Evolutionary conservation across 2,797 vertebrate genomes (phyloP), one percentile per base, ranked within the genome.

Genomic region (Zenarchopterus dispar): DNA sequence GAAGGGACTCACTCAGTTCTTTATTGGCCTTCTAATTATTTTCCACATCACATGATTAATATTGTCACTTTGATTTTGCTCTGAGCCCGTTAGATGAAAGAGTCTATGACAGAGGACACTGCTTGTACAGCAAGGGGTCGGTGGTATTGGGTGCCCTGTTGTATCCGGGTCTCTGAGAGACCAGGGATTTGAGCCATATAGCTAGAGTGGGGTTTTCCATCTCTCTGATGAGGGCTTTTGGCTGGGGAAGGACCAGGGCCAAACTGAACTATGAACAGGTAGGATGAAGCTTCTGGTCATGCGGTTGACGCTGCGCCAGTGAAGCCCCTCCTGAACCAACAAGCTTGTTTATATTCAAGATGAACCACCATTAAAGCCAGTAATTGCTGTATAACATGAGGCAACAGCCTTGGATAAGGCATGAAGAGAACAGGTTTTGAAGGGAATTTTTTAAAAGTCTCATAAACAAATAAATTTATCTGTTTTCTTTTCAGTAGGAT

Each of bases 241-340:
- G 31, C 58, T 87, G 75, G 79, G 74, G 26, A 44, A 2, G 39
- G 70, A 3, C 75, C 78, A 6, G 24, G 24, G 3, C 6, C 6
- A 42, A 57, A 73, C 75, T 82, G 80, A 71, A 77, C 66, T 78
- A 76, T 78, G 71, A 88, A 62, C 64, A 70, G 77, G 79, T 80
- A 84, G 77, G 79, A 70, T 82, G 70, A 89, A 91, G 86, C 90
- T 91, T 88, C 81, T 85, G 79, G 56, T 81, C 73, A 74, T 82
- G 84, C 78, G 85, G 84, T 75, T 67, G 61, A 73, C 50, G 26
- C 62, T 50, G 59, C 77, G 82, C 79, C 84, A 82, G 75, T 57
- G 69, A 67, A 81, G 67, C 64, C 65, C 71, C 73, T 81, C 75
- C 78, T 76, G 66, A 85, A 82, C 82, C 84, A 76, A 86, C 81